Conservation (phyloP, 2,888 invertebrate genomes). For the Hololepta plana region DNA sequence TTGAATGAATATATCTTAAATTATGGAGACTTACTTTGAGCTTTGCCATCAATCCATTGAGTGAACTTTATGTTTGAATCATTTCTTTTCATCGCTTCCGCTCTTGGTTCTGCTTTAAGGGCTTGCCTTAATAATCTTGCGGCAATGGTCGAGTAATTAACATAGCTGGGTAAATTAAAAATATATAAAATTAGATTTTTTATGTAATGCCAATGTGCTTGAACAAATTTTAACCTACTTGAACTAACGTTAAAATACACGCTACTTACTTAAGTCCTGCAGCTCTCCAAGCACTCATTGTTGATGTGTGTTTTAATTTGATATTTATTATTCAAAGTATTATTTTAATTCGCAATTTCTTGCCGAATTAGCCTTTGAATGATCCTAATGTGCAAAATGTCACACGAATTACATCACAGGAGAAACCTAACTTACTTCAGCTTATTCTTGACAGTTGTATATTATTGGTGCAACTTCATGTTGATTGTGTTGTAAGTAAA, state of each 20-base stretch:
- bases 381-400: too few species aligned
- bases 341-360: too few species aligned
- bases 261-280: conserved; percentile 63
- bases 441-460: too few species aligned
- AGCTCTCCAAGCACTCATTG: conserved; percentile 69
- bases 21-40: conserved; percentile 67
- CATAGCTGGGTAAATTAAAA: conserved; percentile 52
- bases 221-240: background rate
- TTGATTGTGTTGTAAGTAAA: too few species aligned
- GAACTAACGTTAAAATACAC: conserved; percentile 2
- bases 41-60: conserved; percentile 79
- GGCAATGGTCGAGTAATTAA: conserved; percentile 90
- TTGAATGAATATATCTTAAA: too few species aligned
- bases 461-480: too few species aligned
- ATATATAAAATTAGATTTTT: background rate
- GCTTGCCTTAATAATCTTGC: conserved; percentile 65
- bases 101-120: conserved; percentile 55
- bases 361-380: too few species aligned
- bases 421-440: too few species aligned
- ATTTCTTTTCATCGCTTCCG: conserved; percentile 59
- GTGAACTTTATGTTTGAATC: conserved; percentile 63
- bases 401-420: conserved; percentile 8
- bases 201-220: background rate
- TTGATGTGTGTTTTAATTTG: conserved; percentile 14
- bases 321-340: too few species aligned